phyloP scores from a whole-genome alignment of 2,888 invertebrate genomes.

The Gymnosoma rotundatum region DNA sequence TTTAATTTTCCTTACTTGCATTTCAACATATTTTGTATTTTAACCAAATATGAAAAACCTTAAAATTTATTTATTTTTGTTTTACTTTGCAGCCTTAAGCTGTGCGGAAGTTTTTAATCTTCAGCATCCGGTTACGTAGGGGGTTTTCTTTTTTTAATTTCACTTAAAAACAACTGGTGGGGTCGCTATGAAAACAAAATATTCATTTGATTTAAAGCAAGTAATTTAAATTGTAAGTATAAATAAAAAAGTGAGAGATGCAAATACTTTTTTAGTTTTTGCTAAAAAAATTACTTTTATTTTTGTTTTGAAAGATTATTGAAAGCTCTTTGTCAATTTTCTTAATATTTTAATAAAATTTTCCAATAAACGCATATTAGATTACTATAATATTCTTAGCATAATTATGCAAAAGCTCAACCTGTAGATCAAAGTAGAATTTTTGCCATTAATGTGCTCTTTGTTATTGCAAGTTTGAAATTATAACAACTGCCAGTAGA shows the following conservation, averaged over 20 bases:
- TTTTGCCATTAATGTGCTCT: too few species aligned
- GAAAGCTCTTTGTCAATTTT: background rate
- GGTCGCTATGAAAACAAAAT: background rate
- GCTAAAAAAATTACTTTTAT: background rate
- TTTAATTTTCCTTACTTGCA: background rate
- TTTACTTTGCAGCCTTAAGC: background rate
- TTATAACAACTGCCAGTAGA: too few species aligned
- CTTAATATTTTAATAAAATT: background rate
- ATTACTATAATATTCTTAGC: background rate
- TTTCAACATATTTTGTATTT: background rate
- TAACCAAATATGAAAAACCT: background rate
- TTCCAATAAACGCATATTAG: background rate
- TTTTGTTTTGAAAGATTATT: background rate
- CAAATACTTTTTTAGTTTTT: background rate
- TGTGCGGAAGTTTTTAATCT: slow-evolving; percentile 7
- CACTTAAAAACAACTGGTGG: background rate
- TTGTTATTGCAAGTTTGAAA: background rate
- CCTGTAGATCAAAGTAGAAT: background rate
- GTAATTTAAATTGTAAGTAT: background rate
- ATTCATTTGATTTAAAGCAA: background rate
- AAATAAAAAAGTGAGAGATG: background rate
- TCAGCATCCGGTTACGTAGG: background rate
- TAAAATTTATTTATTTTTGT: background rate
- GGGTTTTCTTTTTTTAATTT: background rate
- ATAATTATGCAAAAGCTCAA: background rate